Evolutionary conservation across 2,113 vertebrate genomes (phyloP), one percentile per base, ranked within the genome.

Genomic region (Actenoides hombroni): DNA sequence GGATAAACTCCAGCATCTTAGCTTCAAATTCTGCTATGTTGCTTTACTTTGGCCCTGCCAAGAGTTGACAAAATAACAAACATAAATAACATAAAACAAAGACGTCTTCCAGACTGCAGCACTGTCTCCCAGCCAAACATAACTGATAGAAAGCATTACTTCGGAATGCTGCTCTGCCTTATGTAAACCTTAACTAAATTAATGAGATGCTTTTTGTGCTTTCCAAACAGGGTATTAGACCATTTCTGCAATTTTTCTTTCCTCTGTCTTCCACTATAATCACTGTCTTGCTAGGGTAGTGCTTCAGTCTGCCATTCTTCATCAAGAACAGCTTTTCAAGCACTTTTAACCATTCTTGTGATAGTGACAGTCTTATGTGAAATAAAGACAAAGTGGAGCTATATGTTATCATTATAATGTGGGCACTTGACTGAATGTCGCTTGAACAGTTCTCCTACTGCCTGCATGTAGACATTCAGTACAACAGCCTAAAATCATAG

Each of bases 111-210:
- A 80, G 60, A 81, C 49, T 24, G 49, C 25, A 80, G 20, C 44
- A 28, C 8, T 44, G 54, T 61, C 40, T 86, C 46, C 59, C 49
- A 90, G 67, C 59, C 92, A 86, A 33, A 18, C 37, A 88, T 83
- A 92, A 80, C 25, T 42, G 35, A 88, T 12, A 67, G 59, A 86
- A 86, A 31, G 10, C 29, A 61, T 29, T 40, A 33, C 13, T 88
- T 54, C 54, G 71, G 25, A 95, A 83, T 69, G 60, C 31, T 54
- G 19, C 35, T 93, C 63, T 92, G 46, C 63, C 25, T 79, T 69
- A 83, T 40, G 40, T 31, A 88, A 93, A 93, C 49, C 40, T 92
- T 90, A 92, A 83, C 44, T 81, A 86, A 93, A 93, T 86, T 78
- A 86, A 93, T 60, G 60, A 88, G 7, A 23, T 91, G 39, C 4